These are phyloP conservation scores for Clistopyga incitator DNA, from an alignment of 2,888 invertebrate genomes.

Conservation along the genomic window DNA sequence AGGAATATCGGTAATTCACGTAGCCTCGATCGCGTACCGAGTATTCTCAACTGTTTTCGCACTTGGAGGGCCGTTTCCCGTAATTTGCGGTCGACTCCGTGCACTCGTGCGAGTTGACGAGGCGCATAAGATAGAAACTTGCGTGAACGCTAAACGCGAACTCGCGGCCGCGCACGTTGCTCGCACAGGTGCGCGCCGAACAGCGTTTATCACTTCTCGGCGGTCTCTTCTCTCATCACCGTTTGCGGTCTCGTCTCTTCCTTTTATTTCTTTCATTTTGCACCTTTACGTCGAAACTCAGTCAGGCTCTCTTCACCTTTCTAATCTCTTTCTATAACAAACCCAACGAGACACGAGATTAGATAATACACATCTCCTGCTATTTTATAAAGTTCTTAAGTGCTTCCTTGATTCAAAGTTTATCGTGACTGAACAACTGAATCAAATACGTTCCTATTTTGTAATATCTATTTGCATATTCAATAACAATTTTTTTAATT, in stretches of 20 bases:
- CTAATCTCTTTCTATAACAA: not conserved
- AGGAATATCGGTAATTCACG: slow-evolving; percentile 59
- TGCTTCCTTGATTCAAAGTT: slow-evolving; percentile 44
- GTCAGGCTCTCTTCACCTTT: slow-evolving; percentile 7
- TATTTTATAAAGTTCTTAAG: slow-evolving; percentile 35
- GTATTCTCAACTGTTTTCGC: slow-evolving; percentile 46
- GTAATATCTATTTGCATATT: no score
- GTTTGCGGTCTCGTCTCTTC: slow-evolving; percentile 60
- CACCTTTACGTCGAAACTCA: slow-evolving; percentile 32
- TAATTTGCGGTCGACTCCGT: slow-evolving; percentile 61
- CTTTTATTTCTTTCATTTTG: slow-evolving; percentile 9
- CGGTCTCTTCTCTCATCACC: slow-evolving; percentile 63
- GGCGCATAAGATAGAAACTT: slow-evolving; percentile 34
- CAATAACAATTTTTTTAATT: no score
- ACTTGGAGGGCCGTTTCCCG: slow-evolving; percentile 49
- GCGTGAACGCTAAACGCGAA: slow-evolving; percentile 46
- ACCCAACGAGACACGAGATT: slow-evolving; percentile 18
- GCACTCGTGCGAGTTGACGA: slow-evolving; percentile 44
- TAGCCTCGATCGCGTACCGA: slow-evolving; percentile 48
- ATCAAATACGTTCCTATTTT: no score
- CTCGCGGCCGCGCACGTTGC: slow-evolving; percentile 3
- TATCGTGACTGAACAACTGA: no score
- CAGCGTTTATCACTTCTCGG: slow-evolving; percentile 63
- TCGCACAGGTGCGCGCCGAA: slow-evolving; percentile 60
- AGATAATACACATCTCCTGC: slow-evolving; percentile 46